These are phyloP conservation scores for Diadumene lineata DNA, from an alignment of 92 coral and sea anemone species.

Conservation along the genomic window DNA sequence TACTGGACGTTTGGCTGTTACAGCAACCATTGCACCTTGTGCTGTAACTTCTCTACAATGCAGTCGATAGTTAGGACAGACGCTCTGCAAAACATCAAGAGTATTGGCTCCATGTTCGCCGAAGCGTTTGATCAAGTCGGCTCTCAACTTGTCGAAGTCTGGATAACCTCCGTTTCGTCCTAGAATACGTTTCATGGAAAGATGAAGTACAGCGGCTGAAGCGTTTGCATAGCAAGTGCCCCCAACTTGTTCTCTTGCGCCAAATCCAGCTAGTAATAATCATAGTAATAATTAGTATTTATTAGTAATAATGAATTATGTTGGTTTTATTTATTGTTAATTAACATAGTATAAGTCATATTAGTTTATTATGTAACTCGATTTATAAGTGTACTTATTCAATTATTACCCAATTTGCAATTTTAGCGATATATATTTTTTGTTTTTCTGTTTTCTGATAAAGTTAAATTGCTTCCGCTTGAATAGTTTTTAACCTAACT, in stretches of 20 bases:
- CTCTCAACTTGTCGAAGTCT: constrained; percentile 44
- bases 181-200: constrained; percentile 57
- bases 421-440: too few relatives aligned
- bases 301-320: too few relatives aligned
- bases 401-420: too few relatives aligned
- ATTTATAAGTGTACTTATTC: too few relatives aligned
- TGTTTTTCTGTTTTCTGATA: too few relatives aligned
- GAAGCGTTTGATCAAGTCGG: constrained; percentile 18
- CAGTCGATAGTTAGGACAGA: constrained; percentile 53
- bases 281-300: too few relatives aligned
- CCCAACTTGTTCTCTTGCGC: constrained; percentile 18
- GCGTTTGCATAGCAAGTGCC: constrained; percentile 63
- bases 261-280: too few relatives aligned
- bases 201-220: constrained; percentile 65
- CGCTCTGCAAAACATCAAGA: constrained; percentile 23
- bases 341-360: too few relatives aligned
- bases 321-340: too few relatives aligned
- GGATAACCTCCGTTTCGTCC: constrained; percentile 64
- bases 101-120: constrained; percentile 23
- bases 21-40: constrained; percentile 50
- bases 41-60: constrained; percentile 28
- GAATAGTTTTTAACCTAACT: too few relatives aligned
- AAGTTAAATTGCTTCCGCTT: too few relatives aligned
- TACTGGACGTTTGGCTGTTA: constrained; percentile 53
- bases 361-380: too few relatives aligned